Base-by-base conservation (phyloP, 2,113 vertebrate species). In the Geothlypis trichas region DNA sequence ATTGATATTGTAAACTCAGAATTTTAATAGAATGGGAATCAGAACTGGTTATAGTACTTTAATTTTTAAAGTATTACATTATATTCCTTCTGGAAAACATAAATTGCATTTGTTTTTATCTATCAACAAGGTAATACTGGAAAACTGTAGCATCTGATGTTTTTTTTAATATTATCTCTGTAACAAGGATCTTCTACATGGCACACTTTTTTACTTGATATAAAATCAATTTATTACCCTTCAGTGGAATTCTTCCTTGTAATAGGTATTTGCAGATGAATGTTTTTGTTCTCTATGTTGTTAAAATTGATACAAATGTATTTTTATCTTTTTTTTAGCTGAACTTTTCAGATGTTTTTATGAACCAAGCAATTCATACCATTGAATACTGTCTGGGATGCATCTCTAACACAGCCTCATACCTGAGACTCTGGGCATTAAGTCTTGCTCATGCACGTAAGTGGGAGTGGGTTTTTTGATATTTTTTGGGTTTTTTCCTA, bases 331-430 rank as follows among this genome's bases (percentile, higher is more conserved):
- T 30, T 90, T 87, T 97, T 30, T 89, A 99, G 99, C 98, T 99
- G 95, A 96, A 99, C 89, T 98, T 99, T 94, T 98, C 96, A 74
- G 99, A 99, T 42, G 96, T 98, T 74, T 97, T 99, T 82, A 98
- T 99, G 97, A 98, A 99, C 76, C 99, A 99, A 93, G 96, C 97
- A 33, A 99, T 99, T 67, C 99, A 99, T 90, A 99, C 99, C 44
- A 99, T 99, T 73, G 99, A 99, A 79, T 99, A 99, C 72, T 99
- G 99, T 62, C 98, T 99, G 13, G 99, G 99, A 41, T 99, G 99
- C 95, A 96, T 99, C 97, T 99, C 99, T 54, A 99, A 99, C 97
- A 99, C 99, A 1, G 99, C 99, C 1, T 99, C 99, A 2, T 99
- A 99, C 91, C 98, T 99, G 81, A 97, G 99, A 55, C 99, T 99